Conservation (phyloP, 2,113 vertebrate species). For the Micromys minutus region DNA sequence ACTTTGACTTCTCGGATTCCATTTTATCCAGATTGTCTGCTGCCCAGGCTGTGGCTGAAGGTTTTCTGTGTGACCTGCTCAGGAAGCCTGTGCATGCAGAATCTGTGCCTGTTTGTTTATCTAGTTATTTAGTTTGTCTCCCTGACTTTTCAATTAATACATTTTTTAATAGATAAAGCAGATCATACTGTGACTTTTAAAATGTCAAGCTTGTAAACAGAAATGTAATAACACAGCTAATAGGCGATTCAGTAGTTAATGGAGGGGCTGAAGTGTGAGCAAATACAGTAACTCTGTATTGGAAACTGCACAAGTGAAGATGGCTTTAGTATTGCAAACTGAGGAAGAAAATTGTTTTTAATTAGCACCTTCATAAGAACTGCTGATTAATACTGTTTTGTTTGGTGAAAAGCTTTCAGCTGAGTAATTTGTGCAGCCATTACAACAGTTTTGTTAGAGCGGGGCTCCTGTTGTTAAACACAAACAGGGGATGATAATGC, state of each 20-base stretch:
- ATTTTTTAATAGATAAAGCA: slow-evolving; percentile 88
- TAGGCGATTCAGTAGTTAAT: slow-evolving; percentile 90
- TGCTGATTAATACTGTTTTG: slow-evolving; percentile 95
- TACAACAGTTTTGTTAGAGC: slow-evolving; percentile 93
- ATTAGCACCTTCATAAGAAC: slow-evolving; percentile 95
- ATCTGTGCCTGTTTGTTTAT: slow-evolving; percentile 35
- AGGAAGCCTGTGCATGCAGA: slow-evolving; percentile 68
- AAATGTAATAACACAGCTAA: slow-evolving; percentile 88
- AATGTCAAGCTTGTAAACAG: slow-evolving; percentile 89
- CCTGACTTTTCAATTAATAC: slow-evolving; percentile 85
- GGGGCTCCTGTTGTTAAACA: slow-evolving; percentile 94
- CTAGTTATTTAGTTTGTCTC: slow-evolving; percentile 35
- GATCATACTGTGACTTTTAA: slow-evolving; percentile 87
- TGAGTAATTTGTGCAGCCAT: slow-evolving; percentile 94
- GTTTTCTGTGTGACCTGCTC: slow-evolving; percentile 55
- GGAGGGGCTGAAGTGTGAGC: slow-evolving; percentile 87
- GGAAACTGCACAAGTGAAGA: slow-evolving; percentile 91
- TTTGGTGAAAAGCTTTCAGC: slow-evolving; percentile 94
- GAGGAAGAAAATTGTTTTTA: slow-evolving; percentile 96
- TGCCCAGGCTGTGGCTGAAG: slow-evolving; percentile 57
- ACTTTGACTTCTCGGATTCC: slow-evolving; percentile 56
- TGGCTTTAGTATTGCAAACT: slow-evolving; percentile 92
- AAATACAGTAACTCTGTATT: slow-evolving; percentile 89
- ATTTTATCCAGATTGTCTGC: slow-evolving; percentile 59
- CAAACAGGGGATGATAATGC: slow-evolving; percentile 94